Evolutionary conservation across 2,113 vertebrate genomes (phyloP).

Genomic region (Stegostoma tigrinum): DNA sequence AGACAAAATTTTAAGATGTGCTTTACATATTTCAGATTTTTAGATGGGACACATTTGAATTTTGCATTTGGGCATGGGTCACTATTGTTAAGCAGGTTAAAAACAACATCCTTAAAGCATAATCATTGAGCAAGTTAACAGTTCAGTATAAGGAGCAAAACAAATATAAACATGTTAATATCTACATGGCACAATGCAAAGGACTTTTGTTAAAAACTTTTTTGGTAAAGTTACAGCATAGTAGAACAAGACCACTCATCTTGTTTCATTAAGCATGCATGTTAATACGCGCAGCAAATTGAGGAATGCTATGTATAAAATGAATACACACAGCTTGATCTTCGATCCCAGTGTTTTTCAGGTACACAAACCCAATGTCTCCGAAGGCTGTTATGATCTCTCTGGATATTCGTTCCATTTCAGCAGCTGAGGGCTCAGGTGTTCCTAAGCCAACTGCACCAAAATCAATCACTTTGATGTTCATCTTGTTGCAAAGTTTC

Average conservation of each 20-base stretch:
- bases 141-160: background rate
- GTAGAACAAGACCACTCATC: background rate
- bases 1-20: background rate
- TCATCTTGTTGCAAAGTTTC: constrained; percentile 45
- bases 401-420: constrained; percentile 40
- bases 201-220: background rate
- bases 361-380: constrained; percentile 55
- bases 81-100: background rate
- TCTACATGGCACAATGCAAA: background rate
- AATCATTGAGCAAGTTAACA: background rate
- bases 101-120: background rate
- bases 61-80: background rate
- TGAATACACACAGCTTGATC: constrained; percentile 49
- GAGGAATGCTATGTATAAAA: background rate
- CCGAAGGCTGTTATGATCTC: constrained; percentile 50
- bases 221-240: background rate
- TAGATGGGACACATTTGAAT: background rate
- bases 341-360: constrained; percentile 56
- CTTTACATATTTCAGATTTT: background rate
- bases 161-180: background rate
- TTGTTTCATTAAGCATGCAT: background rate
- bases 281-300: background rate
- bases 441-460: constrained; percentile 41
- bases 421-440: constrained; percentile 25
- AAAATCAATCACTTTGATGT: constrained; percentile 58